These are phyloP conservation scores for Chondrilla cf. caribensis DNA, from an alignment of 37 sponge, comb jelly and placozoan genomes.

Conservation along the genomic window DNA sequence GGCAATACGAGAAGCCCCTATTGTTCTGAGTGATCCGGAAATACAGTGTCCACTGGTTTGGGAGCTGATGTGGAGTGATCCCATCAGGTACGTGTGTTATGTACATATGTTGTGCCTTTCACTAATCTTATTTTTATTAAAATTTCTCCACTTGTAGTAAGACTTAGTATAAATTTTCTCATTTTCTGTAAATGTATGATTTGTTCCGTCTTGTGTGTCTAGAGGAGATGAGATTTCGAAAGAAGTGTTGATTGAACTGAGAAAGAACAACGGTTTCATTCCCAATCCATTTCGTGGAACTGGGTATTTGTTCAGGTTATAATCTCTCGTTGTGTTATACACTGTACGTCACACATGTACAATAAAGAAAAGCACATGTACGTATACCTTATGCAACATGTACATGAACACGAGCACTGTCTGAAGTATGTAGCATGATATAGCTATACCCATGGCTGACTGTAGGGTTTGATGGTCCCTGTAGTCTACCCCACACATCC, in stretches of 20 bases:
- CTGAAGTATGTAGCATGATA: neutral
- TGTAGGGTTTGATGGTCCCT: too few species aligned
- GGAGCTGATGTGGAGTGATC: conserved; percentile 97
- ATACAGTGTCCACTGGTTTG: conserved; percentile 80
- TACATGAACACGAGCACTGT: neutral
- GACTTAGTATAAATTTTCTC: too few species aligned
- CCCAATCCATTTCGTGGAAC: conserved; percentile 77
- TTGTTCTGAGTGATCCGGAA: conserved; percentile 68
- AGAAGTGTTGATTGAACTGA: conserved; percentile 38
- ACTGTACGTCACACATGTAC: too few species aligned
- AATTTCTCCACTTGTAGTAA: neutral
- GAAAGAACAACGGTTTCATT: conserved; percentile 61
- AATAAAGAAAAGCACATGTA: too few species aligned
- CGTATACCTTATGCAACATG: too few species aligned
- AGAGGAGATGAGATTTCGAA: conserved; percentile 51
- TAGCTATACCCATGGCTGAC: too few species aligned
- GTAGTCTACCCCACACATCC: too few species aligned
- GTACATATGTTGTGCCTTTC: too few species aligned
- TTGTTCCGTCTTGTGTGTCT: neutral
- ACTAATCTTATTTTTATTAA: neutral
- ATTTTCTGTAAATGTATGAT: neutral
- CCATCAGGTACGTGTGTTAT: conserved; percentile 85
- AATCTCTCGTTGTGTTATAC: too few species aligned
- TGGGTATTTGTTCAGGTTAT: conserved; percentile 85
- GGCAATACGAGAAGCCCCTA: conserved; percentile 74